A percentile compares a stretch with the other conserved stretches of the same genome.
These are phyloP conservation scores for Entomobrya proxima DNA, from an alignment of 2,888 invertebrate species.

Conservation along the genomic window DNA sequence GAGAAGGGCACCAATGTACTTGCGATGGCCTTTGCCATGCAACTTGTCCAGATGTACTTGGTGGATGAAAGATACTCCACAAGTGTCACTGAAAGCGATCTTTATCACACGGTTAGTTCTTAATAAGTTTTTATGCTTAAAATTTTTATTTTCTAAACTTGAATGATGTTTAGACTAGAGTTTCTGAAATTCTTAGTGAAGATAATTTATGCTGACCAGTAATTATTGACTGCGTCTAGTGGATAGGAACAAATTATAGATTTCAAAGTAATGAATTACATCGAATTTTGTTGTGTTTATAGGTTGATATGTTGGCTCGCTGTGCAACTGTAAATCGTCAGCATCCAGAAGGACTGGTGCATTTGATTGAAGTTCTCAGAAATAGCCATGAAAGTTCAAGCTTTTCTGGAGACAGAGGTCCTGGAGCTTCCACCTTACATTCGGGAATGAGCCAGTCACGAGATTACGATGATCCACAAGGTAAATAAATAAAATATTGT, in stretches of 20 bases:
- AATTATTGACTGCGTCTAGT: not conserved
- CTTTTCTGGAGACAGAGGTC: constrained; percentile 82
- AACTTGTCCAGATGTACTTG: constrained; percentile 90
- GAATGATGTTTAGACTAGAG: constrained; percentile 74
- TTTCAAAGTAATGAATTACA: too few species aligned
- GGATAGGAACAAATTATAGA: too few species aligned
- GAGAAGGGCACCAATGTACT: constrained; percentile 85
- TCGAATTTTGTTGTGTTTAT: not conserved
- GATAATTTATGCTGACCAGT: constrained; percentile 52
- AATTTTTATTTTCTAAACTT: not conserved
- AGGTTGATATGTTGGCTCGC: constrained; percentile 74
- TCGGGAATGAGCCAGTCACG: constrained; percentile 91
- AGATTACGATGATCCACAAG: constrained; percentile 75
- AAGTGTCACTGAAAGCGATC: constrained; percentile 88
- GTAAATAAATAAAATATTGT: constrained; percentile 32
- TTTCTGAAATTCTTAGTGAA: constrained; percentile 64
- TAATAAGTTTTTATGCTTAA: not conserved
- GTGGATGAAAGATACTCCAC: constrained; percentile 87
- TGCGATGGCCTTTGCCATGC: constrained; percentile 93
- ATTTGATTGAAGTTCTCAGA: constrained; percentile 73
- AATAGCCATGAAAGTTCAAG: constrained; percentile 80
- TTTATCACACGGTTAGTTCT: constrained; percentile 89
- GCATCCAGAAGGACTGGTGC: constrained; percentile 75
- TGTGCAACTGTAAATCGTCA: constrained; percentile 74
- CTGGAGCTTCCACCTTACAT: constrained; percentile 92